A percentile compares a stretch with the other conserved stretches of the same genome.
Conservation (phyloP, 2,113 vertebrate genomes). For the Bubo bubo region DNA sequence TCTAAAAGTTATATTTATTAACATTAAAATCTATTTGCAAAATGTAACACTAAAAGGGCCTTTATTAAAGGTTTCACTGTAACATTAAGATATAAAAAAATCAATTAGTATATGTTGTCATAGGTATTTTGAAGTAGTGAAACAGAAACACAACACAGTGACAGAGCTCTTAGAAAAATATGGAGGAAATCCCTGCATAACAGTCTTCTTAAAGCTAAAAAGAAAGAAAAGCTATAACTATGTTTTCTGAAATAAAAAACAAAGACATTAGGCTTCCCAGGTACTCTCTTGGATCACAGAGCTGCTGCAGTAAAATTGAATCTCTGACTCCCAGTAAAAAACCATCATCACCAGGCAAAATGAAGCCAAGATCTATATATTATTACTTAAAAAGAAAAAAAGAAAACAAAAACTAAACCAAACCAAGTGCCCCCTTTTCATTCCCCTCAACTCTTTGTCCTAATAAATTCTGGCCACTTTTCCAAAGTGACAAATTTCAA, state of each 20-base stretch:
- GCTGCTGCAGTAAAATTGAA: background rate
- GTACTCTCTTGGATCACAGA: background rate
- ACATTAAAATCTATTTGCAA: background rate
- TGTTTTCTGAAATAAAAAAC: background rate
- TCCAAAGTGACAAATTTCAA: background rate
- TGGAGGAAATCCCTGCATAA: background rate
- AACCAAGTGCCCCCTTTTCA: background rate
- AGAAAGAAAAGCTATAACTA: background rate
- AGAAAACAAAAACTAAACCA: background rate
- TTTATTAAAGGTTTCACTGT: background rate
- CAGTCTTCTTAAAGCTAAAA: background rate
- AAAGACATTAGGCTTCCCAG: background rate
- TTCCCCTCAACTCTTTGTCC: background rate
- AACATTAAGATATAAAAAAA: background rate
- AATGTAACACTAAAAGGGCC: background rate
- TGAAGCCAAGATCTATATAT: background rate
- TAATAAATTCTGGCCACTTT: background rate
- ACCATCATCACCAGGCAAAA: background rate
- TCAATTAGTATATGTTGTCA: background rate
- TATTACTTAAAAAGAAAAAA: background rate
- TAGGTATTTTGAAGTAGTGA: background rate
- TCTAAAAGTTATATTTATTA: background rate
- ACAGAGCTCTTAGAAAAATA: background rate
- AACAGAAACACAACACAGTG: background rate
- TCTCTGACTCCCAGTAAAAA: background rate